Evolutionary conservation across 2,797 vertebrate genomes (phyloP).

Genomic region (Macrochelys suwanniensis): DNA sequence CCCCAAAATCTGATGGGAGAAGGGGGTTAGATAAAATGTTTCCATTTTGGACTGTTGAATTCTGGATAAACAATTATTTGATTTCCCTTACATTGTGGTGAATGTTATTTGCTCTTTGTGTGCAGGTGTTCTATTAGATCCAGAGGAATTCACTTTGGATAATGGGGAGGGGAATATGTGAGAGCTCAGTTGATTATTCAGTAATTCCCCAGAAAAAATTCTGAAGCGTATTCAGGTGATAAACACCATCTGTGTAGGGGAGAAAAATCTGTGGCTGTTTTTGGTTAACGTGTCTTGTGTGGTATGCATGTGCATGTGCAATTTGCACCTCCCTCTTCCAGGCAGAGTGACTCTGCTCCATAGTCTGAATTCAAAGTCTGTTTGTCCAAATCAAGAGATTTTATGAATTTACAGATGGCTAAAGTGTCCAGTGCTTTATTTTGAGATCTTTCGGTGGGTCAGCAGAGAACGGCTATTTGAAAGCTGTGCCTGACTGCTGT

Average conservation of each 20-base stretch:
- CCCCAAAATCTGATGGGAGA: background rate
- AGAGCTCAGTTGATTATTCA: conserved; percentile 59
- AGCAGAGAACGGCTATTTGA: background rate
- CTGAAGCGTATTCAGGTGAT: conserved; percentile 63
- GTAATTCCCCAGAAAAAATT: conserved; percentile 64
- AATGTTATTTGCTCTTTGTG: conserved; percentile 48
- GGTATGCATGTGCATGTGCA: background rate
- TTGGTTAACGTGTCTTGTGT: conserved; percentile 29
- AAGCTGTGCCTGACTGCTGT: background rate
- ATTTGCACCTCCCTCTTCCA: conserved; percentile 21
- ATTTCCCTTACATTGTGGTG: conserved; percentile 24
- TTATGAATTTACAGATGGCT: background rate
- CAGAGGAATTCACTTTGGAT: conserved; percentile 6
- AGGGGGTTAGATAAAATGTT: conserved; percentile 17
- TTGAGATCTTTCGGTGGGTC: background rate
- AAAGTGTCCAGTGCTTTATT: background rate
- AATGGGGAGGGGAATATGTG: conserved; percentile 57
- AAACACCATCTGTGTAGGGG: conserved; percentile 64
- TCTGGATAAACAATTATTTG: conserved; percentile 58
- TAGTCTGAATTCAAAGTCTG: background rate
- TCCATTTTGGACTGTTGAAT: background rate
- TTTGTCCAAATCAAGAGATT: background rate
- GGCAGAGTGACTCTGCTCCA: background rate
- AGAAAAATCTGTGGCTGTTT: conserved; percentile 30
- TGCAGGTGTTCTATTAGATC: conserved; percentile 43